phyloP scores from a whole-genome alignment of 2,888 invertebrate genomes.

The Xestia ashworthii region DNA sequence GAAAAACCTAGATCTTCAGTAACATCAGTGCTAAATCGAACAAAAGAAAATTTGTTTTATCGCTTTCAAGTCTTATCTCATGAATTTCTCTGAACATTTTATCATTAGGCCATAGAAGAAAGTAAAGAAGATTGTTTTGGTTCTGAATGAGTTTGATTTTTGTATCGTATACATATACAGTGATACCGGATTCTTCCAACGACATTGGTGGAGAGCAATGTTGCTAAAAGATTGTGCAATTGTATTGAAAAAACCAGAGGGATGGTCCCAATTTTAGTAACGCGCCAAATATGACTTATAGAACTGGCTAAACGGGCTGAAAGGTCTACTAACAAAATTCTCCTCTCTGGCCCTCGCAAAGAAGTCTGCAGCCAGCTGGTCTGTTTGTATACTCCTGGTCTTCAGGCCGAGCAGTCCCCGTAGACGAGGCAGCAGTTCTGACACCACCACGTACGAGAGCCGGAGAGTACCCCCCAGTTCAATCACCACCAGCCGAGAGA shows the following conservation, averaged over 20 bases:
- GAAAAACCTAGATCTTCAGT: too few species aligned
- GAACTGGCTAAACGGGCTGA: not conserved
- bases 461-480: constrained; percentile 91
- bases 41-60: too few species aligned
- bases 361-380: constrained; percentile 75
- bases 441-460: constrained; percentile 93
- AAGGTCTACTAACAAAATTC: constrained; percentile 78
- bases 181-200: not conserved
- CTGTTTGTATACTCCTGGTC: constrained; percentile 71
- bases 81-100: too few species aligned
- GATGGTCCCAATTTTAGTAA: not conserved
- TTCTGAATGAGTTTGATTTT: not conserved
- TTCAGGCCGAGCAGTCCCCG: constrained; percentile 81
- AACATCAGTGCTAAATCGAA: too few species aligned
- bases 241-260: not conserved
- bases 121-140: not conserved
- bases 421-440: constrained; percentile 91
- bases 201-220: not conserved
- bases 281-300: not conserved
- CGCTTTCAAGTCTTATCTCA: too few species aligned
- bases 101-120: too few species aligned
- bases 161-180: not conserved
- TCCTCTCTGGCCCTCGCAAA: constrained; percentile 72
- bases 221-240: not conserved
- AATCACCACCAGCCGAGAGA: constrained; percentile 90